These are phyloP conservation scores for Apis mellifera DNA, from an alignment of 1,140 invertebrate species.

Conservation along the genomic window DNA sequence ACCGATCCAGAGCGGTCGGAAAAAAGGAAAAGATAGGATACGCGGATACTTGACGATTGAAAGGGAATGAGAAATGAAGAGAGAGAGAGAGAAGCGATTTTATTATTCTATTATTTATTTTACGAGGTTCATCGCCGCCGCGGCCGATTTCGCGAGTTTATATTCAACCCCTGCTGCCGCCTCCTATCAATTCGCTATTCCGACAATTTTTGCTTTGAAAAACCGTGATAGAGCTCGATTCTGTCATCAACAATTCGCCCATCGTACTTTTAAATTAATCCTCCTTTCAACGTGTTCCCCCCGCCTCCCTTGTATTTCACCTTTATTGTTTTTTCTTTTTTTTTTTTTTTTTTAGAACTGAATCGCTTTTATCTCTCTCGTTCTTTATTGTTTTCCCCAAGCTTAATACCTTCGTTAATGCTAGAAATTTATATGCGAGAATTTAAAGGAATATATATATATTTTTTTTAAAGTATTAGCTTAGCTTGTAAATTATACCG, in stretches of 20 bases:
- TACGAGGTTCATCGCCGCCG: constrained; percentile 62
- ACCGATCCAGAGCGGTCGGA: not conserved
- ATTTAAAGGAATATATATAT: not conserved
- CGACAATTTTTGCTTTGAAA: constrained; percentile 8
- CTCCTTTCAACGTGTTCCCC: not conserved
- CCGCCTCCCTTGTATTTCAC: no score
- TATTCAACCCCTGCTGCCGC: not conserved
- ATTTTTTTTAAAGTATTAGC: no score
- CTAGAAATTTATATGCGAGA: not conserved
- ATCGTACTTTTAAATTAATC: constrained; percentile 29
- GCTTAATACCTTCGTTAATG: not conserved
- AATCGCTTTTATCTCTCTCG: not conserved
- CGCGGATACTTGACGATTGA: constrained; percentile 29
- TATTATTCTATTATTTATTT: constrained; percentile 78
- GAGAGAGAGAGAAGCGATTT: constrained; percentile 66
- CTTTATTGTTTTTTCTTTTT: not conserved
- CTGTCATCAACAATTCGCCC: not conserved
- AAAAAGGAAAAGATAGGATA: constrained; percentile 11
- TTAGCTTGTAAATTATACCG: no score
- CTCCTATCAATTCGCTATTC: constrained; percentile 49
- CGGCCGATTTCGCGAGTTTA: constrained; percentile 41
- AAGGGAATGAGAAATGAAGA: constrained; percentile 21
- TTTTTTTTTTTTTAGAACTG: not conserved
- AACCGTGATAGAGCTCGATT: constrained; percentile 11
- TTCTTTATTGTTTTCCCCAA: not conserved